Evolutionary conservation across 2,797 vertebrate genomes (phyloP), one percentile per base, ranked within the genome.

Genomic region (Sebastes itinus): DNA sequence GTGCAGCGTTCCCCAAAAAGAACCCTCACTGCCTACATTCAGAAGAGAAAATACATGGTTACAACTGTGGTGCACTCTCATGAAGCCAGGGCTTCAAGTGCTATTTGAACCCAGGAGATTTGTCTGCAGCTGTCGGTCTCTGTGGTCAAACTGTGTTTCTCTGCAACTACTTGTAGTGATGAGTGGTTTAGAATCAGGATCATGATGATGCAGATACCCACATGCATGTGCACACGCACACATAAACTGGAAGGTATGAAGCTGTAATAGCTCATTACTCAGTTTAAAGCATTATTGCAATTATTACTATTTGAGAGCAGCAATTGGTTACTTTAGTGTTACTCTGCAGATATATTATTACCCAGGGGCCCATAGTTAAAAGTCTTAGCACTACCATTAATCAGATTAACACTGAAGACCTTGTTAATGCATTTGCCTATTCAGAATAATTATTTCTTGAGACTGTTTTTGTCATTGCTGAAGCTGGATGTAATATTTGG

Each of bases 1-100:
- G 72, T 33, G 73, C 62, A 63, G 73, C 13, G 9, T 33, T 80
- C 62, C 65, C 64, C 61, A 23, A 64, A 49, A 82, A 82, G 58
- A 68, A 67, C 30, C 46, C 33, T 58, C 58, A 18, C 18, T 0
- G 28, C 64, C 62, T 35, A 59, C 63, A 64, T 67, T 66, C 12
- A 22, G 73, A 62, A 27, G 56, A 67, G 52, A 73, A 66, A 76
- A 64, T 25, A 11, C 46, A 33, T 20, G 61, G 72, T 67, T 67
- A 23, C 56, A 73, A 46, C 56, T 77, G 60, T 32, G 72, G 46
- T 28, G 46, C 22, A 10, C 33, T 9, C 8, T 64, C 59, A 67
- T 16, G 42, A 46, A 58, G 46, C 14, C 10, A 22, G 27, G 42
- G 58, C 62, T 65, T 61, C 35, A 42, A 68, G 60, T 55, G 64